Evolutionary conservation across 2,113 vertebrate species (phyloP).

Genomic region (human): GRCh38 chr2:224004501-224005000

Average conservation of each 20-base stretch:
- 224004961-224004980: not conserved
- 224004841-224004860: not conserved
- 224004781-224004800: not conserved
- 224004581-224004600: not conserved
- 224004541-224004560: slow-evolving; percentile 18
- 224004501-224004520: slow-evolving; percentile 61
- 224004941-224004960: not conserved
- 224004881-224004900: not conserved
- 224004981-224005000: not conserved
- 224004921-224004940: not conserved
- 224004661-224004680: not conserved
- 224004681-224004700: not conserved
- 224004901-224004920: not conserved
- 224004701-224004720: not conserved
- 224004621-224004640: not conserved
- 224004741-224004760: not conserved
- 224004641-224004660: not conserved
- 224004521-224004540: not conserved
- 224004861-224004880: not conserved
- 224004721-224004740: not conserved
- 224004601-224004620: not conserved
- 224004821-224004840: not conserved
- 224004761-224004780: not conserved
- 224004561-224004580: not conserved
- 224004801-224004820: no score